Evolutionary conservation across 2,888 invertebrate genomes (phyloP), one percentile per base, ranked within the genome.

Genomic region (Nowickia ferox): DNA sequence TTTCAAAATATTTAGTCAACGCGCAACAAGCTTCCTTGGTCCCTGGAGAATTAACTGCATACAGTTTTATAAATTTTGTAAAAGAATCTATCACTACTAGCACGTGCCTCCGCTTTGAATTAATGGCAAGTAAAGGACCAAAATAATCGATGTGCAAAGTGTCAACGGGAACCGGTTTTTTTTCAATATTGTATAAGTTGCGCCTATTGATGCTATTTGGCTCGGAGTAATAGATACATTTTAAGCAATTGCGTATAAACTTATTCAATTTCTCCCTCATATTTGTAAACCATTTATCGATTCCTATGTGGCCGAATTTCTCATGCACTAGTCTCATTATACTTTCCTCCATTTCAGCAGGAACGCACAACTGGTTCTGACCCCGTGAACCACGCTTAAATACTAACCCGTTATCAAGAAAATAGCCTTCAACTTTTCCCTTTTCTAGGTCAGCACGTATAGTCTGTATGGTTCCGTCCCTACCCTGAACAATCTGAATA

Each of bases 31-130:
- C 48, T 48, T 48, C 48, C 48, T 48, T 48, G n/a, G 77, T 81
- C n/a, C 84, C 84, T n/a, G 84, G 69, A 6, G 75, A 63, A 17
- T 77, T 57, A 3, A 81, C 76, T 13, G 84, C 69, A 46, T 81
- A 87, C 9, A 87, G 17, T 38, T 66, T 71, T 2, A 78, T 69
- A 38, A 66, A 61, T 9, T 46, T 65, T 13, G 65, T 48, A 30
- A 65, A 65, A 3, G 46, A 19, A 11, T 46, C 63, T 57, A 74
- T 55, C 1, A 82, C 46, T n/a, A n/a, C n/a, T n/a, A 30, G 46
- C 38, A 82, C 78, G 13, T 84, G 48, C 44, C 69, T 69, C n/a
- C 79, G 79, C 44, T 80, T 79, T 22, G 79, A 19, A 11, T 13
- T 40, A 9, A 69, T 17, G 4, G 68, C 68, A 69, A 53, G 53